Evolutionary conservation across 1,140 invertebrate genomes (phyloP).

Genomic region (Coboldia fuscipes): DNA sequence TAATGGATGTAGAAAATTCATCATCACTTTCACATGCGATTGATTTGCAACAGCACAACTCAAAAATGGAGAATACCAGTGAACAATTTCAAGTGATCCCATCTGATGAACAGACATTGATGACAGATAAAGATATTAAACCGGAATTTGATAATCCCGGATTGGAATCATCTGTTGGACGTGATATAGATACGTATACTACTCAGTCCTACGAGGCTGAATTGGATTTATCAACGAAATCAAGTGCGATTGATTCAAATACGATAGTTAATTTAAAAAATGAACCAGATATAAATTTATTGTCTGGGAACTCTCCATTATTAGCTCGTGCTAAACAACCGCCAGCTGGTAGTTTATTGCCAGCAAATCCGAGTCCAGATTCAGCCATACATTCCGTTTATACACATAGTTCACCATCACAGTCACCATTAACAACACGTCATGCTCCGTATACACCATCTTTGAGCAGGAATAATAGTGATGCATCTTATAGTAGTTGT

Average conservation of each 20-base stretch:
- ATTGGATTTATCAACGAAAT: too few species aligned
- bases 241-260: too few species aligned
- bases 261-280: constrained; percentile 20
- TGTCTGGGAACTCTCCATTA: constrained; percentile 7
- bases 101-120: neutral
- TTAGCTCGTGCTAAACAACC: constrained; percentile 14
- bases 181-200: too few species aligned
- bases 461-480: constrained; percentile 70
- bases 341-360: constrained; percentile 15
- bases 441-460: constrained; percentile 59
- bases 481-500: constrained; percentile 64
- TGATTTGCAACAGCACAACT: constrained; percentile 5
- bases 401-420: constrained; percentile 53
- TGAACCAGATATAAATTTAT: constrained; percentile 9
- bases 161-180: too few species aligned
- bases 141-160: neutral
- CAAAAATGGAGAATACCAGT: neutral
- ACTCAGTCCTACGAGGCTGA: too few species aligned
- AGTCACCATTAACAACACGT: constrained; percentile 62
- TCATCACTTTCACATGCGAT: constrained; percentile 12
- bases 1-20: constrained; percentile 19
- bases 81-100: neutral
- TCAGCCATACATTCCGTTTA: constrained; percentile 75
- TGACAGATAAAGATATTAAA: constrained; percentile 8
- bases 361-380: constrained; percentile 55